Evolutionary conservation across 2,888 invertebrate genomes (phyloP).

Genomic region (Gymnosoma rotundatum): DNA sequence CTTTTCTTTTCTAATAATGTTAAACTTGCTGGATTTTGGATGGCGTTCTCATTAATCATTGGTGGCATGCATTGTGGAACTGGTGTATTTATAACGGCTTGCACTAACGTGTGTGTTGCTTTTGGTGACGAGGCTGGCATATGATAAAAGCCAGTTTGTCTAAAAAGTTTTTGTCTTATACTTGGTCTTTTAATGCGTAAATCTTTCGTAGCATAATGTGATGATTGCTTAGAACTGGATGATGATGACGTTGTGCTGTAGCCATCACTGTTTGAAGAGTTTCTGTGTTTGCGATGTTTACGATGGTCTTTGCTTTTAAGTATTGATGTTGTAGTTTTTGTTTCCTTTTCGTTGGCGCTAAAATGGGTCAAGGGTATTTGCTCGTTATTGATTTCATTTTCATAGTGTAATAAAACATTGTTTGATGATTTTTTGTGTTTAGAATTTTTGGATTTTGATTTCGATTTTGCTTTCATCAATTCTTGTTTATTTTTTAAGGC

Average conservation of each 20-base stretch:
- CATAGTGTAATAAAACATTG: constrained; percentile 73
- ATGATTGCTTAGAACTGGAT: constrained; percentile 62
- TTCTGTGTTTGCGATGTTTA: constrained; percentile 71
- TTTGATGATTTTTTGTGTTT: constrained; percentile 59
- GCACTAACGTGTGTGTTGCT: constrained; percentile 47
- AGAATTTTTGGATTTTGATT: constrained; percentile 49
- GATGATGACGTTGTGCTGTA: constrained; percentile 51
- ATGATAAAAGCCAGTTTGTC: constrained; percentile 71
- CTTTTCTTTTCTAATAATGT: constrained; percentile 56
- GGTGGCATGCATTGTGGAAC: constrained; percentile 33
- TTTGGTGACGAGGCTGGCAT: constrained; percentile 65
- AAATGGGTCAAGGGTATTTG: constrained; percentile 47
- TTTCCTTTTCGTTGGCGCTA: not conserved
- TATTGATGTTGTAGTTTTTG: constrained; percentile 19
- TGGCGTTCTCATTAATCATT: not conserved
- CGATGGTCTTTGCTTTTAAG: constrained; percentile 69
- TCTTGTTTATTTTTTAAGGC: constrained; percentile 76
- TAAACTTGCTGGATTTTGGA: not conserved
- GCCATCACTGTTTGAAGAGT: constrained; percentile 37
- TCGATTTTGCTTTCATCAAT: constrained; percentile 74
- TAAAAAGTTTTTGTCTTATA: constrained; percentile 78
- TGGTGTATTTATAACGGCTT: constrained; percentile 57
- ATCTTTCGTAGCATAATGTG: constrained; percentile 72
- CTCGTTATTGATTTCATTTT: constrained; percentile 73
- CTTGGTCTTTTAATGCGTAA: constrained; percentile 76